Conservation (phyloP, 2,888 invertebrate genomes). For the Caenorhabditis afra region DNA sequence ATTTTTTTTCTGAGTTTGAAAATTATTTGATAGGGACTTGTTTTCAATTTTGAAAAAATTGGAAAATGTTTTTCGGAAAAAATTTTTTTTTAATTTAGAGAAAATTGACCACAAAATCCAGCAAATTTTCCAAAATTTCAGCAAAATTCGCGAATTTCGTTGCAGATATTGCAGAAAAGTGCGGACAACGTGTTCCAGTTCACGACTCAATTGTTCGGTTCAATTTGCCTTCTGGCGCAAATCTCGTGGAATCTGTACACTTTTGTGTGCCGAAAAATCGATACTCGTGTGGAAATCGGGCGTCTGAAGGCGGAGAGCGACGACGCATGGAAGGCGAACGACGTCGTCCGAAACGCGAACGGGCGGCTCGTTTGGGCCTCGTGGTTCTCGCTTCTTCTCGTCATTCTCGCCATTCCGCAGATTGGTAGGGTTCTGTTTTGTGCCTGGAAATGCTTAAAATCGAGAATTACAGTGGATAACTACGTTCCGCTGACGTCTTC, state of each 20-base stretch:
- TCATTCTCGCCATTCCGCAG: slow-evolving; percentile 45
- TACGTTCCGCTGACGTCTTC: slow-evolving; percentile 39
- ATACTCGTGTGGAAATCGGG: slow-evolving; percentile 13
- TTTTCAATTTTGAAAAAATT: too few relatives aligned
- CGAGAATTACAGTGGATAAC: slow-evolving; percentile 37
- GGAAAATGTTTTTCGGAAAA: too few relatives aligned
- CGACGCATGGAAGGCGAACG: slow-evolving; percentile 26
- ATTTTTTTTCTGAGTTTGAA: too few relatives aligned
- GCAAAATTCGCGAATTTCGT: too few relatives aligned
- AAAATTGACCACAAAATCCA: too few relatives aligned
- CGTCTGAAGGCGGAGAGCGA: background rate
- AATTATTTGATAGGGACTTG: too few relatives aligned
- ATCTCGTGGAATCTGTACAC: slow-evolving; percentile 32
- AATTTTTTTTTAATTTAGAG: too few relatives aligned
- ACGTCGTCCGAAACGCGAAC: slow-evolving; percentile 53
- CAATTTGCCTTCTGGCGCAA: slow-evolving; percentile 36
- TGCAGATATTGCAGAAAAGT: slow-evolving; percentile 17
- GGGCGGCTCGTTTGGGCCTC: slow-evolving; percentile 48
- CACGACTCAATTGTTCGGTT: slow-evolving; percentile 48
- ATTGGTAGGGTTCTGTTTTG: slow-evolving; percentile 20
- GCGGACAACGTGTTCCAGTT: slow-evolving; percentile 48
- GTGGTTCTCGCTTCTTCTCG: slow-evolving; percentile 47
- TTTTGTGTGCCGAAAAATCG: slow-evolving; percentile 36
- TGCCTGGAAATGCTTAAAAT: too few relatives aligned
- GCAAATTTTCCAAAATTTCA: too few relatives aligned